Evolutionary conservation across 2,888 invertebrate genomes (phyloP), one percentile per base, ranked within the genome.

Genomic region (Noctua janthe): DNA sequence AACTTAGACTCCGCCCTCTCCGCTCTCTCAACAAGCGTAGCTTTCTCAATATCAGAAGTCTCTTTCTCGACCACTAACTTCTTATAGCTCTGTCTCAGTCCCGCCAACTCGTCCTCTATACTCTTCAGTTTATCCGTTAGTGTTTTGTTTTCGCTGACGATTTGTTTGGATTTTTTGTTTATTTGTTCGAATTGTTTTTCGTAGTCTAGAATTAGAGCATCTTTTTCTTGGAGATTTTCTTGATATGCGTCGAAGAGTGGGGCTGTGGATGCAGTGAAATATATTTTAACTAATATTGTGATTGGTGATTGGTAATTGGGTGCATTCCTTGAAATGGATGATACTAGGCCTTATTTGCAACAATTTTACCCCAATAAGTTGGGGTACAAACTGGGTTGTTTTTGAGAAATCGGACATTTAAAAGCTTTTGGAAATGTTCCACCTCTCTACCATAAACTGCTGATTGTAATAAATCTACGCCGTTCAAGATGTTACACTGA

Each of bases 171-270:
- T 91, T 98, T 98, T n/a, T 97, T 97, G 59, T 98, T 98, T 76
- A 98, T 98, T 35, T 96, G 96, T 84, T 98, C 98, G 83, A 98
- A 97, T 92, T 98, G 98, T 64, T 97, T 97, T 89, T 98, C 98
- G 86, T 98, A 98, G 87, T 98, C 98, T 35, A 96, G 92, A 72
- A 99, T 98, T 0, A 98, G 97, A 66, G 97, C 97, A 80, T 98
- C 98, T 92, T 98, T 98, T 89, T 99, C 98, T 88, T 97, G 97
- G 0, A 98, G 93, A 84, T 98, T 98, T 91, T 98, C 98, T 93
- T 98, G 98, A 90, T 98, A 99, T 0, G 98, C 98, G 91, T 98
- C 98, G 85, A 98, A 96, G 8, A 99, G 95, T 0, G 98, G 98
- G 0, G 97, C 97, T 94, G 97, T 62, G 51, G 43, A 56, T 39